These are phyloP conservation scores for Therioaphis trifolii DNA, from an alignment of 2,888 invertebrate species.

Conservation along the genomic window DNA sequence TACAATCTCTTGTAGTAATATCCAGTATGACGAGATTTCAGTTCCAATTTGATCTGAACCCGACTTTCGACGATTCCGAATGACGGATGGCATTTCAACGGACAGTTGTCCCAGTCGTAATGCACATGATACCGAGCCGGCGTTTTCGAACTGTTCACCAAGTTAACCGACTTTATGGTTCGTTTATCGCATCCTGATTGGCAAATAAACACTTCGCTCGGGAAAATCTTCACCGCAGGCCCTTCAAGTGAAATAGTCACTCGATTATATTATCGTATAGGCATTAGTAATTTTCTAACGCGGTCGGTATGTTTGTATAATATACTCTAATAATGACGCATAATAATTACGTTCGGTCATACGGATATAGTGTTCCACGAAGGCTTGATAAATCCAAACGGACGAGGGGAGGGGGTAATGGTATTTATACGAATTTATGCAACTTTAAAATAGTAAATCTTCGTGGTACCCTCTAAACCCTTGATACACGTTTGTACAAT, in stretches of 20 bases:
- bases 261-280: no score
- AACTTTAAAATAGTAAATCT: no score
- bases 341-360: no score
- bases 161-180: not conserved
- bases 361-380: no score
- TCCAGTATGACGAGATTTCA: conserved; percentile 22
- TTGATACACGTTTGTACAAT: no score
- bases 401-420: no score
- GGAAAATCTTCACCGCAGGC: conserved; percentile 37
- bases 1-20: conserved; percentile 54
- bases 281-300: no score
- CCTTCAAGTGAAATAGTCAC: conserved; percentile 10
- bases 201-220: conserved; percentile 19
- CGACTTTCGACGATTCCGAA: conserved; percentile 30
- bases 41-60: conserved; percentile 33
- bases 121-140: conserved; percentile 38
- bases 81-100: conserved; percentile 29
- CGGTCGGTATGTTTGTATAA: no score
- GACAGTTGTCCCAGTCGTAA: conserved; percentile 39
- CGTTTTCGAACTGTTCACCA: conserved; percentile 31
- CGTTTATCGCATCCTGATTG: not conserved
- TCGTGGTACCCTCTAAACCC: no score
- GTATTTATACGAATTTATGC: no score
- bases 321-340: no score
- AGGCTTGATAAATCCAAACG: no score